These are phyloP conservation scores for Sebastes jordani DNA, from an alignment of 2,797 vertebrate genomes.

Conservation along the genomic window DNA sequence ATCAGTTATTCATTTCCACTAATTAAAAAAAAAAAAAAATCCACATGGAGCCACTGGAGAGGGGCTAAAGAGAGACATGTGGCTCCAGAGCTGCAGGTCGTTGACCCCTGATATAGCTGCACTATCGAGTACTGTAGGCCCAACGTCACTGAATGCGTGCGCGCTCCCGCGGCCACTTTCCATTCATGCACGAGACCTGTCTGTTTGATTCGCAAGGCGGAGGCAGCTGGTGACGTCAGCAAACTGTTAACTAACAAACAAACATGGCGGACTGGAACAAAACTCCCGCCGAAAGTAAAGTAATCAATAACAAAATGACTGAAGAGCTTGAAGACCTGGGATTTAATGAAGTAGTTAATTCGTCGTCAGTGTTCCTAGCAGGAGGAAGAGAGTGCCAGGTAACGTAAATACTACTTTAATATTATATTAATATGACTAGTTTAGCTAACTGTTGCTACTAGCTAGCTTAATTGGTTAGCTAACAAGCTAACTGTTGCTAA, in stretches of 20 bases:
- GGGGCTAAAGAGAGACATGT: no score
- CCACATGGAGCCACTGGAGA: no score
- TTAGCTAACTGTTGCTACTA: neutral
- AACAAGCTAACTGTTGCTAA: no score
- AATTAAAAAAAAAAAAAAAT: no score
- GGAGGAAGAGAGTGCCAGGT: neutral
- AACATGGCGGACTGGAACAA: neutral
- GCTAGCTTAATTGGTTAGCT: neutral
- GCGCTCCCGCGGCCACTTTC: neutral
- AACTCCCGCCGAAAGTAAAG: no score
- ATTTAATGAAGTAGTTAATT: no score
- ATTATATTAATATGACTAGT: no score
- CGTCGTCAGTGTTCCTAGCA: neutral
- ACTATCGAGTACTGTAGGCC: neutral
- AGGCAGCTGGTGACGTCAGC: neutral
- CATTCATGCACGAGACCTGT: neutral
- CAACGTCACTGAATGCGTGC: neutral
- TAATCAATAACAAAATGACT: fast-evolving
- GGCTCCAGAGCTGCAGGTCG: no score
- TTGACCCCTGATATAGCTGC: no score
- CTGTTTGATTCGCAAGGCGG: neutral
- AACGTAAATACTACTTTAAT: neutral
- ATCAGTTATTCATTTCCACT: no score
- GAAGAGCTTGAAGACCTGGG: neutral
- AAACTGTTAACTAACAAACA: neutral